These are phyloP conservation scores for Cryptocheilus praepositus DNA, from an alignment of 2,888 invertebrate genomes.

Conservation along the genomic window DNA sequence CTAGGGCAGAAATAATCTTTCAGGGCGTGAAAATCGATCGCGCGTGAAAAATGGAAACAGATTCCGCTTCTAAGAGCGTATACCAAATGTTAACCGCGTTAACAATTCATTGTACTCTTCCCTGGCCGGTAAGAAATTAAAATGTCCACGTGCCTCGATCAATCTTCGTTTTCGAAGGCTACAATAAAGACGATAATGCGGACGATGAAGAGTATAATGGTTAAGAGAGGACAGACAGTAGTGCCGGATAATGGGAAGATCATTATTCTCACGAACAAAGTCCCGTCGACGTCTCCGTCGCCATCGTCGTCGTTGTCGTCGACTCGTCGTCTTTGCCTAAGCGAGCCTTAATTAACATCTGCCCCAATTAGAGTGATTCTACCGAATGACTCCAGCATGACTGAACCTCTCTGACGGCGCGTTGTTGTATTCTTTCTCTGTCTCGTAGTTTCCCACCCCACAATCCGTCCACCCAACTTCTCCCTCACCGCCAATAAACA, in stretches of 20 bases:
- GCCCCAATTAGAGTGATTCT: slow-evolving; percentile 54
- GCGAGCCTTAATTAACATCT: slow-evolving; percentile 66
- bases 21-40: too few relatives aligned
- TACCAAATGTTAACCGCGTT: too few relatives aligned
- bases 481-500: slow-evolving; percentile 34
- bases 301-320: slow-evolving; percentile 58
- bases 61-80: too few relatives aligned
- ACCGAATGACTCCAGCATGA: not conserved
- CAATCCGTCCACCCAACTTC: slow-evolving; percentile 7
- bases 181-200: slow-evolving; percentile 69
- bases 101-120: too few relatives aligned
- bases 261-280: slow-evolving; percentile 72
- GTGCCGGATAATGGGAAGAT: slow-evolving; percentile 70
- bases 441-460: not conserved
- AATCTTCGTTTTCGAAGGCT: slow-evolving; percentile 39
- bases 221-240: slow-evolving; percentile 61
- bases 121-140: too few relatives aligned
- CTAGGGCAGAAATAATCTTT: too few relatives aligned
- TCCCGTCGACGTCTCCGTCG: slow-evolving; percentile 57
- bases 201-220: slow-evolving; percentile 71
- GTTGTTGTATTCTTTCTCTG: slow-evolving; percentile 1
- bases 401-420: not conserved
- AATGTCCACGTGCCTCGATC: too few relatives aligned
- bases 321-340: slow-evolving; percentile 53
- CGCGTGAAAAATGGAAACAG: too few relatives aligned